Conservation (phyloP, 2,113 vertebrate species). For the Ariopsis seemanni region DNA sequence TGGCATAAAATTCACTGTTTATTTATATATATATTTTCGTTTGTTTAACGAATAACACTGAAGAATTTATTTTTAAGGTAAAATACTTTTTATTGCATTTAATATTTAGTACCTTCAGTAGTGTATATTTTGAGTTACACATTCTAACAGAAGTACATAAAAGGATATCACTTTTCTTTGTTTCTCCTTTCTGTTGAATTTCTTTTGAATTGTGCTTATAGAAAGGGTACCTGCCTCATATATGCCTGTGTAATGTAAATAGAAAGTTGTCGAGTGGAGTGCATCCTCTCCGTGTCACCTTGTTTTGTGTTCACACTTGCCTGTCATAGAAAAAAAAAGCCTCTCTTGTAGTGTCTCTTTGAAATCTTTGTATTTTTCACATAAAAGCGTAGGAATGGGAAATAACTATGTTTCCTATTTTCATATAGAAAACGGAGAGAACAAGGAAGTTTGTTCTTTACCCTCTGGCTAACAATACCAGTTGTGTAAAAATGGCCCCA, state of each 20-base stretch:
- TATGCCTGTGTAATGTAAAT: constrained; percentile 57
- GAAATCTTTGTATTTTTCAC: constrained; percentile 1
- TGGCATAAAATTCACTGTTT: constrained; percentile 27
- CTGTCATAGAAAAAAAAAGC: neutral
- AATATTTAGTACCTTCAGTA: constrained; percentile 45
- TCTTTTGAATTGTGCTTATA: constrained; percentile 23
- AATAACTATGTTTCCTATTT: neutral
- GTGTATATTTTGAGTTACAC: neutral
- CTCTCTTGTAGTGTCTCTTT: neutral
- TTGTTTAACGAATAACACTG: constrained; percentile 23
- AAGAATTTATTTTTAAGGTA: constrained; percentile 54
- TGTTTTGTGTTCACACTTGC: constrained; percentile 45
- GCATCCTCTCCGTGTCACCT: constrained; percentile 14
- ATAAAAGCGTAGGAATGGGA: neutral
- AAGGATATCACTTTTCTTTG: constrained; percentile 23
- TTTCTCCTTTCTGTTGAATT: neutral
- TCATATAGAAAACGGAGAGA: constrained; percentile 7
- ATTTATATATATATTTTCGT: constrained; percentile 2
- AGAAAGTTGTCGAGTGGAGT: constrained; percentile 58
- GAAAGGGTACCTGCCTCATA: constrained; percentile 47
- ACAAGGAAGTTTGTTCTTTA: neutral
- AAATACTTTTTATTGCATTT: constrained; percentile 54
- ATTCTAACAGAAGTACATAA: constrained; percentile 25
- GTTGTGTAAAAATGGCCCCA: neutral
- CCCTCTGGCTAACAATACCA: neutral